These are phyloP conservation scores for Mastomys natalensis DNA, from an alignment of 2,113 vertebrate genomes.

Conservation along the genomic window DNA sequence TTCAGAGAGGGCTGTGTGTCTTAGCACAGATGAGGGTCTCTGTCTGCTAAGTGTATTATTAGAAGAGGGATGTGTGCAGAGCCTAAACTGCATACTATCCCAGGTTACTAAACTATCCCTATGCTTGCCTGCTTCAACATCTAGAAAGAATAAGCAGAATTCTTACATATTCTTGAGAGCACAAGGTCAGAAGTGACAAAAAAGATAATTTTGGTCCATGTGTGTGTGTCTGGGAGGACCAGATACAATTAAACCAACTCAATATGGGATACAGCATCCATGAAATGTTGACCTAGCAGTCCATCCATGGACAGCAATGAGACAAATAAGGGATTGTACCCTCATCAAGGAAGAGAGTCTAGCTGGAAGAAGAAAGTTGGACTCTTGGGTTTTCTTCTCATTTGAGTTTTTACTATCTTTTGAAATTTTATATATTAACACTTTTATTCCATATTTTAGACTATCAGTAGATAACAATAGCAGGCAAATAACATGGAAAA, in stretches of 20 bases:
- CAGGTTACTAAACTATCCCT: not conserved
- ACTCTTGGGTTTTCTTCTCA: not conserved
- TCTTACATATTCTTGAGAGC: not conserved
- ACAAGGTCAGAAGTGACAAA: not conserved
- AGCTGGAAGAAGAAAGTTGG: not conserved
- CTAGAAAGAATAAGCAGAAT: not conserved
- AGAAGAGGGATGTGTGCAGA: not conserved
- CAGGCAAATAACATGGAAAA: not conserved
- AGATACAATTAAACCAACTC: not conserved
- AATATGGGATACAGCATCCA: not conserved
- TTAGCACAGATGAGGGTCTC: not conserved
- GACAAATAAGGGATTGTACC: too few species aligned
- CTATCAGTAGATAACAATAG: not conserved
- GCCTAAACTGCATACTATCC: not conserved
- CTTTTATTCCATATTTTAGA: not conserved
- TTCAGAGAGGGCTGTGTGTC: not conserved
- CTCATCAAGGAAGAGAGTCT: not conserved
- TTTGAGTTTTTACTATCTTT: not conserved
- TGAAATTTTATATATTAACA: not conserved
- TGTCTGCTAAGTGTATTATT: not conserved
- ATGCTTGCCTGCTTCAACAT: not conserved
- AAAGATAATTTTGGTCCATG: not conserved
- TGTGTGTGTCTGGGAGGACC: too few species aligned
- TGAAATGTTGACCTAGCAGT: not conserved
- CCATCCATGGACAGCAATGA: fast-evolving